These are phyloP conservation scores for Scomber scombrus DNA, from an alignment of 2,113 vertebrate genomes.

Conservation along the genomic window DNA sequence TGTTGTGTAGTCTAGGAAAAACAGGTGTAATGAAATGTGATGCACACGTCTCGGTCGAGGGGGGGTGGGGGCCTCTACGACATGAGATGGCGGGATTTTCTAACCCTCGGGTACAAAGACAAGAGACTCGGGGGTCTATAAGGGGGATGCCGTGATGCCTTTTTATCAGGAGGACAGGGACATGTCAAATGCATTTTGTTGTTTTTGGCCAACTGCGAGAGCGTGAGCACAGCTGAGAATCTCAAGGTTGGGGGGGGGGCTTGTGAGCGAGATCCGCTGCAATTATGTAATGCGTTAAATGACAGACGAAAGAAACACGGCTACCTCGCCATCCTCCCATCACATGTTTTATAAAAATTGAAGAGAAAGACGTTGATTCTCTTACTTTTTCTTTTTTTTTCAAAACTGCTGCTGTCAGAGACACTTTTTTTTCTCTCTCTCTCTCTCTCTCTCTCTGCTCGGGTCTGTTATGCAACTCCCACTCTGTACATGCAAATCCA, in stretches of 20 bases:
- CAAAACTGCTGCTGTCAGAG: slow-evolving; percentile 48
- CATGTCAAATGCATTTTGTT: slow-evolving; percentile 32
- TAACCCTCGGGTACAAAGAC: slow-evolving; percentile 8
- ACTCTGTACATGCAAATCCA: slow-evolving; percentile 80
- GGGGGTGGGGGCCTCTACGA: slow-evolving; percentile 13
- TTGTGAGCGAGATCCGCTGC: slow-evolving; percentile 25
- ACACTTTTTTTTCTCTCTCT: slow-evolving; percentile 21
- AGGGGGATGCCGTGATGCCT: slow-evolving; percentile 36
- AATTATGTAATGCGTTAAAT: slow-evolving; percentile 67
- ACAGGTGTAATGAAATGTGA: slow-evolving; percentile 39
- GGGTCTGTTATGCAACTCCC: slow-evolving; percentile 80
- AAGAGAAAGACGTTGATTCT: slow-evolving; percentile 24
- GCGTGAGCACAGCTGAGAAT: slow-evolving; percentile 65
- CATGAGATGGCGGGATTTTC: slow-evolving; percentile 20
- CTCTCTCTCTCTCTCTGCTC: slow-evolving; percentile 24
- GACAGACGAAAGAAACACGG: slow-evolving; percentile 52
- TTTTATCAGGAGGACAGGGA: slow-evolving; percentile 36
- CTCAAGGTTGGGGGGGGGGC: slow-evolving; percentile 5
- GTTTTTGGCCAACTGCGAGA: slow-evolving; percentile 36
- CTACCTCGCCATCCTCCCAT: slow-evolving; percentile 38
- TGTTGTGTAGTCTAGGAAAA: neutral
- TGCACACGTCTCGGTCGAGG: slow-evolving; percentile 12
- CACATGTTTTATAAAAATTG: slow-evolving; percentile 23
- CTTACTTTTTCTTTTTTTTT: slow-evolving; percentile 49
- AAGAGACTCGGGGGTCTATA: slow-evolving; percentile 15